Conservation (phyloP, 2,888 invertebrate species). For the Ennomos quercinarius region DNA sequence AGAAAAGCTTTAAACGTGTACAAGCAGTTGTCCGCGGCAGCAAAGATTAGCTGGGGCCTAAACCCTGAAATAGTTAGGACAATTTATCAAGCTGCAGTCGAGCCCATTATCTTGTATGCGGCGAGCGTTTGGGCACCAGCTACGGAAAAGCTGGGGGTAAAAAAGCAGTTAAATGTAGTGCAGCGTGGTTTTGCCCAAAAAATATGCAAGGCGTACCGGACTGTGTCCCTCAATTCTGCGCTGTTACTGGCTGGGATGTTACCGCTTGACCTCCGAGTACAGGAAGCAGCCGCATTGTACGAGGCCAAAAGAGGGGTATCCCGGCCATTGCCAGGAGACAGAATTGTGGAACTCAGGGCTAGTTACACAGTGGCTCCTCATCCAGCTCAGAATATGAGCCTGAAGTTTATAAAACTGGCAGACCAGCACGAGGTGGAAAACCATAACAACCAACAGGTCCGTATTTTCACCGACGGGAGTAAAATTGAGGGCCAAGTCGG, state of each 20-base stretch:
- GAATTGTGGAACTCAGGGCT: neutral
- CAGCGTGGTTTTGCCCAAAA: constrained; percentile 32
- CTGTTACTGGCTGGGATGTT: constrained; percentile 20
- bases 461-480: neutral
- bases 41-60: constrained; percentile 10
- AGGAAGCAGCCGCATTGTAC: constrained; percentile 18
- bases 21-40: constrained; percentile 3
- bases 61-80: constrained; percentile 7
- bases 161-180: constrained; percentile 9
- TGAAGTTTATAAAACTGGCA: neutral
- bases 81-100: constrained; percentile 13
- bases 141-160: neutral
- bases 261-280: constrained; percentile 22
- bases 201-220: constrained; percentile 18
- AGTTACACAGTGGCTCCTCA: neutral
- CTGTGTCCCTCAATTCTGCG: constrained; percentile 33
- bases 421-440: neutral
- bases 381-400: neutral
- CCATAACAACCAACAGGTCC: neutral
- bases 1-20: constrained; percentile 4
- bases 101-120: constrained; percentile 14
- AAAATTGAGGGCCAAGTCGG: constrained; percentile 15
- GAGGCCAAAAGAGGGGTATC: constrained; percentile 12
- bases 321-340: neutral
- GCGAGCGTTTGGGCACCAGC: constrained; percentile 6